These are phyloP conservation scores for Trachops cirrhosus DNA, from an alignment of 2,797 vertebrate species.

Conservation along the genomic window DNA sequence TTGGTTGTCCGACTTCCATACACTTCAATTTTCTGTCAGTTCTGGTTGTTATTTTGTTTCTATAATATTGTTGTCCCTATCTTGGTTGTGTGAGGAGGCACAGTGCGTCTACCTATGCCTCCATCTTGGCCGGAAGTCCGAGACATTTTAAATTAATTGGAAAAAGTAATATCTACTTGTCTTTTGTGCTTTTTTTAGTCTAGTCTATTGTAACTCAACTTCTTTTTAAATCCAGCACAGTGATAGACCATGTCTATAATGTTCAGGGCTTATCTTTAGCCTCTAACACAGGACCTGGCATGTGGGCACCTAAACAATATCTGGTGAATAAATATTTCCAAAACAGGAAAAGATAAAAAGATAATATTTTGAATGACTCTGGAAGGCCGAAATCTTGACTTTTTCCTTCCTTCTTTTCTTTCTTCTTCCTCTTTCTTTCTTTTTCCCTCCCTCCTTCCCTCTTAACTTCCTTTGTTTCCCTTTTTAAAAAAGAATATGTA, in stretches of 20 bases:
- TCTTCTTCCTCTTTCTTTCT: neutral
- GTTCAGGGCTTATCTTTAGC: neutral
- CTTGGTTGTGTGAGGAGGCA: no score
- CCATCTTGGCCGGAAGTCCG: no score
- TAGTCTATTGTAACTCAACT: neutral
- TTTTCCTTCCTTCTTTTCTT: neutral
- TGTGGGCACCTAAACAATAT: neutral
- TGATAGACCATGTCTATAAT: neutral
- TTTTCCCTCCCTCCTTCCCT: neutral
- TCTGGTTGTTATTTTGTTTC: no score
- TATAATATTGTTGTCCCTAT: no score
- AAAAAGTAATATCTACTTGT: neutral
- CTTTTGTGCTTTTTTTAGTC: neutral
- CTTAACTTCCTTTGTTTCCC: neutral
- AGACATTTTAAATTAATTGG: slow-evolving; percentile 12
- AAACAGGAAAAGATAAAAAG: neutral
- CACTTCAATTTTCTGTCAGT: no score
- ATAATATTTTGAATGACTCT: neutral
- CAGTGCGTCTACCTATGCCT: no score
- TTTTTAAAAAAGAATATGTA: neutral
- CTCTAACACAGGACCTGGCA: neutral
- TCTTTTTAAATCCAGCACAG: neutral
- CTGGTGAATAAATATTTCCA: neutral
- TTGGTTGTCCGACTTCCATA: no score
- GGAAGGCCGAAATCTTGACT: neutral